Evolutionary conservation across 1,140 invertebrate genomes (phyloP).

Genomic region (Temnothorax longispinosus): DNA sequence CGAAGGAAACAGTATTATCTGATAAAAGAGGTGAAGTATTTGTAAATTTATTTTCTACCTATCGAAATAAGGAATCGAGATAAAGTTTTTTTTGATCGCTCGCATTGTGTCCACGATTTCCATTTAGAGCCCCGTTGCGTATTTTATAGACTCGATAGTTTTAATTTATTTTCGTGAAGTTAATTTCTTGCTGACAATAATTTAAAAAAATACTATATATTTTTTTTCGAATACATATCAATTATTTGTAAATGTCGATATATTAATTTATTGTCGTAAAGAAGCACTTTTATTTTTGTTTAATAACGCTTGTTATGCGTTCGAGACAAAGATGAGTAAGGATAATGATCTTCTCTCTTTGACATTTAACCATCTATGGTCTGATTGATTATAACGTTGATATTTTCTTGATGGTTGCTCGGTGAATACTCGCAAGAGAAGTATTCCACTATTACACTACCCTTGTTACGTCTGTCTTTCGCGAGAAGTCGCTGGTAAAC

Average conservation of each 20-base stretch:
- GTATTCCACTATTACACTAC: slow-evolving; percentile 2
- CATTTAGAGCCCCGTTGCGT: too few relatives aligned
- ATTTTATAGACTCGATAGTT: too few relatives aligned
- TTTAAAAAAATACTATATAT: neutral
- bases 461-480: slow-evolving; percentile 27
- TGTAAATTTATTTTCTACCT: neutral
- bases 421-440: neutral
- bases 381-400: neutral
- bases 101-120: too few relatives aligned
- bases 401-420: neutral
- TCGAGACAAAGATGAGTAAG: neutral
- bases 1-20: neutral
- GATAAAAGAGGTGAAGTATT: neutral
- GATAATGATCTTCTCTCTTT: neutral
- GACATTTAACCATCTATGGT: neutral
- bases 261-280: neutral
- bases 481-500: slow-evolving; percentile 39
- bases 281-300: neutral
- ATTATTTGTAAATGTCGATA: neutral
- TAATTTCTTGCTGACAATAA: neutral
- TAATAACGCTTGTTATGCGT: neutral
- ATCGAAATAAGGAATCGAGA: neutral
- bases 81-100: too few relatives aligned
- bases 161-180: neutral
- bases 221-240: neutral